Base-by-base conservation (phyloP, 2,113 vertebrate genomes). In the Procavia capensis region DNA sequence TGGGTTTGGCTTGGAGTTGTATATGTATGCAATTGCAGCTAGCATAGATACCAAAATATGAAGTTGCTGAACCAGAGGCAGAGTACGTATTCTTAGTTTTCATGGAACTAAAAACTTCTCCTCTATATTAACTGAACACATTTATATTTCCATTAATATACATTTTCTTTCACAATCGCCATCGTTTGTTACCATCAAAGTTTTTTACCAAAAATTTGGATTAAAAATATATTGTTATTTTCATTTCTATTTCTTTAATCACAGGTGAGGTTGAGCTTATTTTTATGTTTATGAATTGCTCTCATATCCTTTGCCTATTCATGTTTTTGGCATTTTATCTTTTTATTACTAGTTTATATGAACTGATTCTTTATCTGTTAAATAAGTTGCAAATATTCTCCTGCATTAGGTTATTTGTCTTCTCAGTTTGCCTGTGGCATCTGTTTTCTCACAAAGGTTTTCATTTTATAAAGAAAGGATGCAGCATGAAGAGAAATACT, bases 361-460 rank as follows among this genome's bases (percentile, higher is more conserved):
- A n/a, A 17, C 25, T 78, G n/a, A 63, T 10, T 72, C 8, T 88
- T 92, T 75, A 57, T 29, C 41, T 76, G 27, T 54, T n/a, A n/a
- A 39, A 63, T 43, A 83, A 34, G 16, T 57, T 90, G 19, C 24
- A 61, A 29, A 29, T 80, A 64, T 84, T 84, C 90, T 36, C 34
- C 54, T 74, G 84, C 0, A 20, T 22, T 79, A 87, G 24, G 8
- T 59, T 61, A 63, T 78, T 90, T 81, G 68, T 66, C 57, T 74
- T 91, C 88, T 74, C 70, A n/a, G 5, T 86, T 86, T 87, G 54
- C 39, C 92, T 87, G 74, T 72, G 57, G 31, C 25, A 54, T 86
- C 79, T 81, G 36, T 83, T 90, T 78, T 86, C 47, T 76, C 41
- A 92, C 13, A 89, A 85, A 87, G 43, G 1, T 82, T 85, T 74